These are phyloP conservation scores for Alosa alosa DNA, from an alignment of 2,113 vertebrate genomes.

Conservation along the genomic window DNA sequence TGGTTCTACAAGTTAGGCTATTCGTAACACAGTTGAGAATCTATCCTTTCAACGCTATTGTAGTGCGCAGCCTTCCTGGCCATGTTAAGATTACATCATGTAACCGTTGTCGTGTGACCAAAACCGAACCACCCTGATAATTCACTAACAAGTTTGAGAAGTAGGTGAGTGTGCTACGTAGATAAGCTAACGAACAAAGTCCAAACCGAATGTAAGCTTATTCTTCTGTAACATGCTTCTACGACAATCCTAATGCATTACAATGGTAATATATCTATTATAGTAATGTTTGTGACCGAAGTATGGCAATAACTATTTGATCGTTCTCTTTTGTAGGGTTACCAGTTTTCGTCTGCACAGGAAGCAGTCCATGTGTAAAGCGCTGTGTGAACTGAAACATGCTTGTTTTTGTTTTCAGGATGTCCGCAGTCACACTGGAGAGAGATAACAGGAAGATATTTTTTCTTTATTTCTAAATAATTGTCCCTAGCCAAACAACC, in stretches of 20 bases:
- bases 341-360: background rate
- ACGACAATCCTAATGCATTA: background rate
- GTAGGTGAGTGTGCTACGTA: slow-evolving; percentile 23
- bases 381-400: background rate
- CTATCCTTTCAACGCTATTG: background rate
- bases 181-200: background rate
- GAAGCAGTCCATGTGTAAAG: background rate
- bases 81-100: slow-evolving; percentile 37
- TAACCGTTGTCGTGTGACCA: slow-evolving; percentile 22
- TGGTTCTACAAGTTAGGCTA: background rate
- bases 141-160: slow-evolving; percentile 22
- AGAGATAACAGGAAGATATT: background rate
- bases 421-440: background rate
- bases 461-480: background rate
- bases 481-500: background rate
- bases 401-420: background rate
- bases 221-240: too few relatives aligned
- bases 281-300: background rate
- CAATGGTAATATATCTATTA: background rate
- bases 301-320: background rate
- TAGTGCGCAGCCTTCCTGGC: background rate
- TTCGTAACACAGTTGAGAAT: background rate
- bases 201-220: background rate
- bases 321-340: background rate
- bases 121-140: background rate